Evolutionary conservation across 2,888 invertebrate species (phyloP), one percentile per base, ranked within the genome.

Genomic region (Empis stercorea): DNA sequence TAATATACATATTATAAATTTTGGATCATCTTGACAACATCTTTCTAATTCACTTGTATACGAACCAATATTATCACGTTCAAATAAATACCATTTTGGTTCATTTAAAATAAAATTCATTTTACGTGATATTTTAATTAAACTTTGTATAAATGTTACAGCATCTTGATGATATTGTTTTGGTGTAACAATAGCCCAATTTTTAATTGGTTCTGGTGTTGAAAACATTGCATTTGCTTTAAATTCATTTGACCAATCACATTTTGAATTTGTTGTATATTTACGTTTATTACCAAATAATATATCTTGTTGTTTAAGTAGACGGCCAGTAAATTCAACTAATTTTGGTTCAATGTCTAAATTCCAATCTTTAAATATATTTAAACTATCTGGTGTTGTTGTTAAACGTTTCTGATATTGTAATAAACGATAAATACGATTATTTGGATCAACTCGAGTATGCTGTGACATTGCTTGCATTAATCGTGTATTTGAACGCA

Each of bases 391-490:
- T 0, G 63, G 61, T 0, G 74, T 75, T 1, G 60, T 60, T 0
- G 71, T 71, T 14, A 88, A 61, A 0, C 84, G 72, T 0, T 64
- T 59, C 55, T 84, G 82, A 60, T 92, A 92, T 0, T 61, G 59
- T 10, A 76, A 61, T 20, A 93, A 66, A 49, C 81, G 82, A 4
- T 75, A 63, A 6, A 87, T 80, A 2, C 89, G 72, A 3, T 66
- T 63, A 7, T 71, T 71, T 0, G 93, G 91, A 1, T 73, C 75
- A 0, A 93, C 74, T 40, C 88, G 77, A 0, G 92, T 92, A 59
- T 85, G 77, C 0, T 73, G 71, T 0, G 80, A 79, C 51, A 95
- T 70, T 0, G 82, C 79, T 45, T 72, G 73, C 86, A 87, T 86
- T 30, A 68, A 48, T 5, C 66, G 64, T 59, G 79, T 81, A 59